Percentiles rank a stretch among this genome's conserved stretches.
Conservation (phyloP, 2,113 vertebrate genomes). For the Pandion haliaetus region DNA sequence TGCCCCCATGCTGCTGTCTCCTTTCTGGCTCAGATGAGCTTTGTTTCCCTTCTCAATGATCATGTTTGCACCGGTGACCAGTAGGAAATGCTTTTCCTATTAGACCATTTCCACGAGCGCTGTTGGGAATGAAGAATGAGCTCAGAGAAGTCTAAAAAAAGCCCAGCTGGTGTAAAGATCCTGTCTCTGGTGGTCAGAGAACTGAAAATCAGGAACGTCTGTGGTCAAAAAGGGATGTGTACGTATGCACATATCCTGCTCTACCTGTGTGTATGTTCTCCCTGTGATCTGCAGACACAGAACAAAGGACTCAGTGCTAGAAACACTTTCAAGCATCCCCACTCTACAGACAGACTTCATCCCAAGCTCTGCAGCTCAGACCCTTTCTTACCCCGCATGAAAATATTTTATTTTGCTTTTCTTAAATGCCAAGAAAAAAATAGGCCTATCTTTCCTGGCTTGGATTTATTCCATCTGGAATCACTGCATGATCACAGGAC, state of each 20-base stretch:
- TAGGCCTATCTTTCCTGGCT: not conserved
- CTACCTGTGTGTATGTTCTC: too few species aligned
- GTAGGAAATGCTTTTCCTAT: constrained; percentile 37
- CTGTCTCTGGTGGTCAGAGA: not conserved
- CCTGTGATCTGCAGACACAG: not conserved
- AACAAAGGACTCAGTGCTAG: not conserved
- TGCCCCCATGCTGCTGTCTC: constrained; percentile 36
- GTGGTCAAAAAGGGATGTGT: not conserved
- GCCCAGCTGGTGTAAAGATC: not conserved
- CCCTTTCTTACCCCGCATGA: not conserved
- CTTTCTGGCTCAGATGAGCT: constrained; percentile 34
- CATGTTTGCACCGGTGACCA: constrained; percentile 38
- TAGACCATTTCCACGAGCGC: not conserved
- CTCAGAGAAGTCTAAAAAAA: not conserved
- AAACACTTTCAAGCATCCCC: not conserved
- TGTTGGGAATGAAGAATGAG: not conserved
- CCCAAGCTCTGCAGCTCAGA: not conserved
- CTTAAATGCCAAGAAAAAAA: not conserved
- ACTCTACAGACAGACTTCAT: not conserved
- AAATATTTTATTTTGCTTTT: not conserved
- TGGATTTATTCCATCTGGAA: not conserved
- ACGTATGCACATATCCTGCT: too few species aligned
- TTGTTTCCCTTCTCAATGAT: constrained; percentile 42
- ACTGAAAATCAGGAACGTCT: not conserved
- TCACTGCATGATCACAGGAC: not conserved